Percentiles rank a stretch among this genome's conserved stretches.
phyloP scores from a whole-genome alignment of 2,888 invertebrate genomes.

The Orchestes rusci region DNA sequence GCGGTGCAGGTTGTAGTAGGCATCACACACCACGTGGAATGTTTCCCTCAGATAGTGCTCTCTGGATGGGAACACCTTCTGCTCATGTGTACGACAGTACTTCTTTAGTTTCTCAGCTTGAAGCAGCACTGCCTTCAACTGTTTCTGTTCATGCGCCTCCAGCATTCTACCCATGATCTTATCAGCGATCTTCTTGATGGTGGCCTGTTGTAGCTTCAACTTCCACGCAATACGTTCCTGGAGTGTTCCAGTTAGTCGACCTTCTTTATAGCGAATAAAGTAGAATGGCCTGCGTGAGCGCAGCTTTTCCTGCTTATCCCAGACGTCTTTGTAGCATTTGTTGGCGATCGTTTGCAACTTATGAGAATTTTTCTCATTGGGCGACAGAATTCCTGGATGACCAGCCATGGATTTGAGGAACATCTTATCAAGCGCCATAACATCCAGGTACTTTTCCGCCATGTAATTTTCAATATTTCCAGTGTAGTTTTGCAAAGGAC shows the following conservation, averaged over 20 bases:
- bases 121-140: slow-evolving; percentile 30
- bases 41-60: slow-evolving; percentile 39
- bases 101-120: slow-evolving; percentile 40
- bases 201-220: slow-evolving; percentile 35
- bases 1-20: slow-evolving; percentile 43
- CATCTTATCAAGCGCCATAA: slow-evolving; percentile 43
- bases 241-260: slow-evolving; percentile 35
- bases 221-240: slow-evolving; percentile 36
- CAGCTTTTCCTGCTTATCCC: slow-evolving; percentile 42
- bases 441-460: slow-evolving; percentile 43
- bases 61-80: slow-evolving; percentile 41
- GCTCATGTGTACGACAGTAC: slow-evolving; percentile 42
- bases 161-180: slow-evolving; percentile 30
- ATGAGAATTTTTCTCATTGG: slow-evolving; percentile 39
- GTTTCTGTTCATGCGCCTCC: slow-evolving; percentile 32
- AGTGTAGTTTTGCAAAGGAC: slow-evolving; percentile 39
- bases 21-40: slow-evolving; percentile 41
- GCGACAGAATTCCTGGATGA: slow-evolving; percentile 36
- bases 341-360: slow-evolving; percentile 35
- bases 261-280: slow-evolving; percentile 41
- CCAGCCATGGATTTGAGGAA: slow-evolving; percentile 40
- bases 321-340: slow-evolving; percentile 35
- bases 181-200: slow-evolving; percentile 39
- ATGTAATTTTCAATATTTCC: slow-evolving; percentile 42
- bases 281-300: slow-evolving; percentile 46